A percentile compares a stretch with the other conserved stretches of the same genome.
Evolutionary conservation across 2,797 vertebrate species (phyloP).

Genomic region (Crypturellus tataupa): DNA sequence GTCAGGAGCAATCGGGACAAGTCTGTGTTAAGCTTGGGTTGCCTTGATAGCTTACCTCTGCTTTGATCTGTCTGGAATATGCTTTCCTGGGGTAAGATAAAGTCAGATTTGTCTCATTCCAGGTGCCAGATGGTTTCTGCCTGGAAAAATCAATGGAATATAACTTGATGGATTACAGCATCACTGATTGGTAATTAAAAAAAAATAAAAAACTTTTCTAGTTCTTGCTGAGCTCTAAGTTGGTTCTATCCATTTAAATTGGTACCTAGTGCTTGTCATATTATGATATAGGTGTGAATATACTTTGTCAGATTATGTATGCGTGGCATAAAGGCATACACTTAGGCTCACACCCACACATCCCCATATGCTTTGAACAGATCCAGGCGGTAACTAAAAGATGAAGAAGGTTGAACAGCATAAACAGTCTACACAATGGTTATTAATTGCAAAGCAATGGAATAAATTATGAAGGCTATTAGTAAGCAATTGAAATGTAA

Average conservation of each 20-base stretch:
- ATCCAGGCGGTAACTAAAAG: background rate
- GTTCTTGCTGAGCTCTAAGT: conserved; percentile 18
- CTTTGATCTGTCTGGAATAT: background rate
- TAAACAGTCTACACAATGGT: conserved; percentile 3
- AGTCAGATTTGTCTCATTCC: conserved; percentile 26
- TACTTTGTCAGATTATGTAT: conserved; percentile 22
- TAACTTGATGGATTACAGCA: background rate
- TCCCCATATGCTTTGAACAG: conserved; percentile 57
- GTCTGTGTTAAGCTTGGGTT: background rate
- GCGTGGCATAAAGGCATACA: conserved; percentile 13
- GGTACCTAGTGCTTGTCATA: conserved; percentile 58
- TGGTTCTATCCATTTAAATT: conserved; percentile 48
- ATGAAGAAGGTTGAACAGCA: conserved; percentile 35
- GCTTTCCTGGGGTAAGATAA: background rate
- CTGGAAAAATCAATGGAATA: background rate
- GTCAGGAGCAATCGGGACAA: background rate
- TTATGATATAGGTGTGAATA: conserved; percentile 56
- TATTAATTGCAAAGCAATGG: conserved; percentile 44
- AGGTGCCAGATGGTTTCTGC: conserved; percentile 14
- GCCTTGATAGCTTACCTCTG: background rate
- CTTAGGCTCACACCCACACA: conserved; percentile 25
- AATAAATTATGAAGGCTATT: conserved; percentile 49
- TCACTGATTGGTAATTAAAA: background rate
- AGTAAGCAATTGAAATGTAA: conserved; percentile 44
- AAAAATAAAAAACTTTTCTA: background rate